Conservation (phyloP, 1,140 invertebrate species). For the Pararge aegeria region DNA sequence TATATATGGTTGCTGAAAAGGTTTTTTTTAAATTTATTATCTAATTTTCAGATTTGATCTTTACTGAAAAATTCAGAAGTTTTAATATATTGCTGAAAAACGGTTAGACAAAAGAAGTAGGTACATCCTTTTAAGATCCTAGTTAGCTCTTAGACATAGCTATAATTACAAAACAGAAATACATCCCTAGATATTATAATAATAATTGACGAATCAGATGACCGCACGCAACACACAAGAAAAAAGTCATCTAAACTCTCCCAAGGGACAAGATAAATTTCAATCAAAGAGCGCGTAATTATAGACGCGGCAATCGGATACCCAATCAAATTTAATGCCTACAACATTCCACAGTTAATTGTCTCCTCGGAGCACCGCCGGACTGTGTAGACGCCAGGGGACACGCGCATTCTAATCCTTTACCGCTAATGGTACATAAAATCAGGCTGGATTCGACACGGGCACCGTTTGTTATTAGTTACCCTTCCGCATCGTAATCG, state of each 20-base stretch:
- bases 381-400: conserved; percentile 19
- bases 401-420: conserved; percentile 45
- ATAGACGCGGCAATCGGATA: conserved; percentile 40
- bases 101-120: no score
- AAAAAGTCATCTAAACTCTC: conserved; percentile 29
- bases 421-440: conserved; percentile 43
- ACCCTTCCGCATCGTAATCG: conserved; percentile 51
- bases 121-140: no score
- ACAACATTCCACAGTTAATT: conserved; percentile 52
- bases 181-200: background rate
- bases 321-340: conserved; percentile 53
- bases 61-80: no score
- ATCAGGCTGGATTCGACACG: conserved; percentile 48
- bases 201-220: conserved; percentile 20
- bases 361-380: conserved; percentile 32
- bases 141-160: no score
- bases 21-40: no score
- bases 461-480: conserved; percentile 43
- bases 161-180: background rate
- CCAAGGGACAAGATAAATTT: conserved; percentile 40
- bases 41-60: no score
- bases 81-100: no score
- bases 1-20: no score
- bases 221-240: conserved; percentile 13
- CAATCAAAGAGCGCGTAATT: conserved; percentile 52